These are phyloP conservation scores for Eristalinus sepulchralis DNA, from an alignment of 2,888 invertebrate species.

Conservation along the genomic window DNA sequence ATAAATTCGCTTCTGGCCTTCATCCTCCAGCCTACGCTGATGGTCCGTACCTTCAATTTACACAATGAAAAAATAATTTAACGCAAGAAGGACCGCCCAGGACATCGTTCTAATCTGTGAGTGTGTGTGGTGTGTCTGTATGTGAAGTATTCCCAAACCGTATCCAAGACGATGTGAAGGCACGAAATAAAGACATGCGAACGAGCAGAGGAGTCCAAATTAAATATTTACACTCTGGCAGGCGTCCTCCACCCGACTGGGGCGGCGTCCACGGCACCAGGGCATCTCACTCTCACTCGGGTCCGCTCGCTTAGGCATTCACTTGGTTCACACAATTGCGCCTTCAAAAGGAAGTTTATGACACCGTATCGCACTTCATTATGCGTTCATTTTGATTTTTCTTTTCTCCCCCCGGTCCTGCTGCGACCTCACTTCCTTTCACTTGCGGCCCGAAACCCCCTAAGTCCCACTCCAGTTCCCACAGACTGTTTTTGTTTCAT, in stretches of 20 bases:
- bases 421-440: conserved; percentile 69
- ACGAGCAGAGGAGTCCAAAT: conserved; percentile 52
- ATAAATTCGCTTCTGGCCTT: conserved; percentile 53
- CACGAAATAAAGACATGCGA: conserved; percentile 41
- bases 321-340: conserved; percentile 66
- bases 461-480: not conserved
- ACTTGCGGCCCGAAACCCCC: not conserved
- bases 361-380: conserved; percentile 71
- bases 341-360: conserved; percentile 69
- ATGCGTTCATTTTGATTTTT: conserved; percentile 70
- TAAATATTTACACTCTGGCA: conserved; percentile 67
- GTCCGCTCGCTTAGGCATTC: conserved; percentile 54
- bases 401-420: conserved; percentile 68
- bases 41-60: conserved; percentile 47
- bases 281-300: conserved; percentile 43
- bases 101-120: conserved; percentile 12
- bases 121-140: not conserved
- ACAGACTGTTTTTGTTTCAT: conserved; percentile 40
- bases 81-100: conserved; percentile 50
- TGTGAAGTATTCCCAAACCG: conserved; percentile 43
- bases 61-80: conserved; percentile 70
- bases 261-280: conserved; percentile 39
- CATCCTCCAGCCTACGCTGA: not conserved
- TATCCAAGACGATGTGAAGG: conserved; percentile 24
- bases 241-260: not conserved